Conservation (phyloP, 2,113 vertebrate species). For the Ancistrus triradiatus region DNA sequence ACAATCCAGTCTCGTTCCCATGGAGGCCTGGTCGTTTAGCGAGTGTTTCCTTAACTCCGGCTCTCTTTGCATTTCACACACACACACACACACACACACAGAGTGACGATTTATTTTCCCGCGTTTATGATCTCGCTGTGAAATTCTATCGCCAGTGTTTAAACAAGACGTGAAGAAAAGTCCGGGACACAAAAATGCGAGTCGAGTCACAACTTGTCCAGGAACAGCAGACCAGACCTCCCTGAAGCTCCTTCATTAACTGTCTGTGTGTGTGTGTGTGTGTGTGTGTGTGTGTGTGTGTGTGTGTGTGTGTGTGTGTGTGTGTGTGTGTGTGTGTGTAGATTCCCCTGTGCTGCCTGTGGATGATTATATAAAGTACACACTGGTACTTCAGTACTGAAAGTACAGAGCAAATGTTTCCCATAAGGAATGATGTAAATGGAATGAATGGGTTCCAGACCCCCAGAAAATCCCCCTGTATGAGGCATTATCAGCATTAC, state of each 20-base stretch:
- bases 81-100: constrained; percentile 27
- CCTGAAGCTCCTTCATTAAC: constrained; percentile 29
- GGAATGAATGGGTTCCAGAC: no score
- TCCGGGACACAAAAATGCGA: constrained; percentile 38
- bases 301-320: no score
- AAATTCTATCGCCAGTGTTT: constrained; percentile 71
- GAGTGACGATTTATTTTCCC: constrained; percentile 55
- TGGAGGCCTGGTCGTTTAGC: constrained; percentile 58
- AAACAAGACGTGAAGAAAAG: constrained; percentile 56
- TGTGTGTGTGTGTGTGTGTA: no score
- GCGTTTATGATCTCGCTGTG: constrained; percentile 65
- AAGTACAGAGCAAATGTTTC: no score
- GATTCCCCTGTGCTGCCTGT: no score
- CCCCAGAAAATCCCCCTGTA: no score
- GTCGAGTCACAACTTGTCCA: constrained; percentile 55
- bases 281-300: constrained; percentile 11
- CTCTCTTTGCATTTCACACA: constrained; percentile 67
- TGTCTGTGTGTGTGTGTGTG: constrained; percentile 14
- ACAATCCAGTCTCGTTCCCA: constrained; percentile 65
- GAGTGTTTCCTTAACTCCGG: constrained; percentile 64
- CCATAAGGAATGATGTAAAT: no score
- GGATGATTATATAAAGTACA: no score
- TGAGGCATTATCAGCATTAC: no score
- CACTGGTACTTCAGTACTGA: no score
- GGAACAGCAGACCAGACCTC: constrained; percentile 38